Percentiles rank a stretch among this genome's conserved stretches.
phyloP scores from a whole-genome alignment of 1,140 invertebrate genomes.

The Leptopilina clavipes region DNA sequence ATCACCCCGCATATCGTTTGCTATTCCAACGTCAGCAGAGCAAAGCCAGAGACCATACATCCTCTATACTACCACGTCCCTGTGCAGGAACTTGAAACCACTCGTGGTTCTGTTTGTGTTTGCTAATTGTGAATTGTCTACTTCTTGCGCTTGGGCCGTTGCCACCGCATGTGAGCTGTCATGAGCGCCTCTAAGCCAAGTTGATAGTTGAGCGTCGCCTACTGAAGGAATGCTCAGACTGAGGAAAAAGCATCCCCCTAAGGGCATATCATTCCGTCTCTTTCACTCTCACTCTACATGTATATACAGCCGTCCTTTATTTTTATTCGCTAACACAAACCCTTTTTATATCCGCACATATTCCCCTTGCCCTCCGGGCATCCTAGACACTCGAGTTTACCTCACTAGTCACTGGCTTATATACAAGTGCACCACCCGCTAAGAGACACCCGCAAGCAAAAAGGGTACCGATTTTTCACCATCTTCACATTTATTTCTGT shows the following conservation, averaged over 20 bases:
- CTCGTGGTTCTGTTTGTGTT: constrained; percentile 73
- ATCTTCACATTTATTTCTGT: constrained; percentile 19
- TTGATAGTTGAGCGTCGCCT: constrained; percentile 15
- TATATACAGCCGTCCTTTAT: constrained; percentile 42
- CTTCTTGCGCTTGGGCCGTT: constrained; percentile 64
- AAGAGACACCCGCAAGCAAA: constrained; percentile 67
- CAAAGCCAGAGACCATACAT: constrained; percentile 50
- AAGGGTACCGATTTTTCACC: constrained; percentile 62
- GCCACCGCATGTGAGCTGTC: constrained; percentile 56
- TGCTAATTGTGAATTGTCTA: constrained; percentile 76
- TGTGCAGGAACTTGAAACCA: constrained; percentile 66
- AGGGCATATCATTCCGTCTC: constrained; percentile 48
- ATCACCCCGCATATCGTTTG: constrained; percentile 53
- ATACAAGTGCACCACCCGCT: constrained; percentile 61
- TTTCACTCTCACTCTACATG: constrained; percentile 32
- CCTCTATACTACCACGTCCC: constrained; percentile 56
- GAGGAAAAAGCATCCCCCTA: constrained; percentile 61
- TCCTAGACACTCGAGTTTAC: constrained; percentile 66
- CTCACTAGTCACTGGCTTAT: constrained; percentile 65
- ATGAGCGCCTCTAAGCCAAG: constrained; percentile 20
- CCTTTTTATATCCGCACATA: constrained; percentile 41
- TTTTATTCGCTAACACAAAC: constrained; percentile 40
- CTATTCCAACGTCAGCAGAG: constrained; percentile 36
- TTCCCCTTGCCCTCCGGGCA: constrained; percentile 45
- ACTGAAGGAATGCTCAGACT: constrained; percentile 67